Evolutionary conservation across 2,113 vertebrate species (phyloP).

Genomic region (Stercorarius parasiticus): DNA sequence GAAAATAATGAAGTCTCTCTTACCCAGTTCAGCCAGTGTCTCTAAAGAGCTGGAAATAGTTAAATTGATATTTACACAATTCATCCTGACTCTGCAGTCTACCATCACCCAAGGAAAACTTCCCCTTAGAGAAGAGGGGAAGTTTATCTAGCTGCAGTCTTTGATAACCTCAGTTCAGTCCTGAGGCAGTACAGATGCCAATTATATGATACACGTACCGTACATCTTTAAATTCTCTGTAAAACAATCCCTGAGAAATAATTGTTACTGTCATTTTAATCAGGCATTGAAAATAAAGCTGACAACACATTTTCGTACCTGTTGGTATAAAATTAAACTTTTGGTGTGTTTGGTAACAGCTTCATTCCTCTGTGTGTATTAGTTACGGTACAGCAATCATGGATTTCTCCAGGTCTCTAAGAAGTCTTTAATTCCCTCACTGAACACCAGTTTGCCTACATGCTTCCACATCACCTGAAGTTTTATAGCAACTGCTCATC

Average conservation of each 20-base stretch:
- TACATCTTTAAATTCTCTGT: neutral
- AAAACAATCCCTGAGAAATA: conserved; percentile 3
- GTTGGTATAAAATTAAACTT: neutral
- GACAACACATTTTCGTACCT: neutral
- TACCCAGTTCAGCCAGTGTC: neutral
- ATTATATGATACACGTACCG: neutral
- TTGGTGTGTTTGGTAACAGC: neutral
- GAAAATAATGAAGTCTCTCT: neutral
- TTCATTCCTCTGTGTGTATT: neutral
- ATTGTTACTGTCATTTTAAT: neutral
- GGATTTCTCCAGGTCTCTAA: neutral
- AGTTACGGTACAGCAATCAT: neutral
- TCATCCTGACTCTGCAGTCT: neutral
- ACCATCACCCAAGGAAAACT: neutral
- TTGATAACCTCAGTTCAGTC: neutral
- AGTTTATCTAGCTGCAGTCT: conserved; percentile 28
- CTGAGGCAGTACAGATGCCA: conserved; percentile 17
- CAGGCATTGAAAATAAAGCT: neutral
- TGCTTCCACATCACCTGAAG: neutral
- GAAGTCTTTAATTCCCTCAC: neutral
- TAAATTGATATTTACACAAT: neutral
- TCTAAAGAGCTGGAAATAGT: neutral
- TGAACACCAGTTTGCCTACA: neutral
- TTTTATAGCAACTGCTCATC: neutral
- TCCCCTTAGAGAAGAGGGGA: neutral